Conservation (phyloP, 2,888 invertebrate species). For the Phasia obesa region DNA sequence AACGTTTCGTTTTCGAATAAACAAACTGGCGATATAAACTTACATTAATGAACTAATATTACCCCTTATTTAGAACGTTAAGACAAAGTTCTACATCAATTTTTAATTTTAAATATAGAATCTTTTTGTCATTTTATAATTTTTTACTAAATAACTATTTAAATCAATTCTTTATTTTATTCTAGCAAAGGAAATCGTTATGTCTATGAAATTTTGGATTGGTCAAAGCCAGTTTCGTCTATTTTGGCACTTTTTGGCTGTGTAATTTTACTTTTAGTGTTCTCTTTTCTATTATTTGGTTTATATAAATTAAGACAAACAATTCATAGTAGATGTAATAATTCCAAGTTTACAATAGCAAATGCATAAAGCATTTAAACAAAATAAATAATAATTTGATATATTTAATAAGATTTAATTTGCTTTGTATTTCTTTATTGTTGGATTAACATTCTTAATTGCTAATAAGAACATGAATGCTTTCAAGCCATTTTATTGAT, state of each 20-base stretch:
- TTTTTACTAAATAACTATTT: neutral
- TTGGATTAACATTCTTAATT: constrained; percentile 5
- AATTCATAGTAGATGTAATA: constrained; percentile 59
- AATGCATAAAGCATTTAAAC: constrained; percentile 30
- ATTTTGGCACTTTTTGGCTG: constrained; percentile 74
- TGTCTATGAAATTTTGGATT: constrained; percentile 90
- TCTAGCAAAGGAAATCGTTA: constrained; percentile 84
- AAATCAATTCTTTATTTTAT: neutral
- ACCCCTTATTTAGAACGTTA: too few relatives aligned
- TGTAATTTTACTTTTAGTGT: constrained; percentile 72
- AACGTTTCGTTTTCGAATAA: too few relatives aligned
- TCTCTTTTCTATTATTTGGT: constrained; percentile 75
- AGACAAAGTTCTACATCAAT: too few relatives aligned
- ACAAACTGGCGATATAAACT: too few relatives aligned
- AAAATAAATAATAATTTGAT: constrained; percentile 8
- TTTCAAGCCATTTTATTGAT: constrained; percentile 95
- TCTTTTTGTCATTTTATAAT: too few relatives aligned
- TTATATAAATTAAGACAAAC: constrained; percentile 68
- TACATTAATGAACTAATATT: too few relatives aligned
- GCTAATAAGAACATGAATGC: constrained; percentile 25
- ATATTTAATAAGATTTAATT: constrained; percentile 15
- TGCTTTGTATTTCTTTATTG: neutral
- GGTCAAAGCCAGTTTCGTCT: constrained; percentile 85
- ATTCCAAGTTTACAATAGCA: constrained; percentile 51
- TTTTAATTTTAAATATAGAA: too few relatives aligned